Evolutionary conservation across 1,140 invertebrate species (phyloP).

Genomic region (Ericerus pela): DNA sequence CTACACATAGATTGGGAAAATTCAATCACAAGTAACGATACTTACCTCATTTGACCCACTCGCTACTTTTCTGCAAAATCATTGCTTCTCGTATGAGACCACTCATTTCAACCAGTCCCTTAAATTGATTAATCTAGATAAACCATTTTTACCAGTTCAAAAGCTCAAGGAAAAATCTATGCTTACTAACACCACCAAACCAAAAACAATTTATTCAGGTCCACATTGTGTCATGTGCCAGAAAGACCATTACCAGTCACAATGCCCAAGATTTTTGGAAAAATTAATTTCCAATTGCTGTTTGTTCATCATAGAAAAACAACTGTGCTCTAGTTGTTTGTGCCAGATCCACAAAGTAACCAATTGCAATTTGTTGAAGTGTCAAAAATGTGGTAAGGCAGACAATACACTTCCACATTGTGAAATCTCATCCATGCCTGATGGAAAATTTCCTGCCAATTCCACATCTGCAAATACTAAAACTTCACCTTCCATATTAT

Average conservation of each 20-base stretch:
- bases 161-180: not conserved
- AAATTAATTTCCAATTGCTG: not conserved
- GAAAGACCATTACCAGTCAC: not conserved
- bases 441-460: not conserved
- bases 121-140: not conserved
- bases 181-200: not conserved
- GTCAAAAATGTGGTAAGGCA: not conserved
- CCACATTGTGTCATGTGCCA: not conserved
- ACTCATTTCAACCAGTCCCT: not conserved
- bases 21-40: too few species aligned
- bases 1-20: too few species aligned
- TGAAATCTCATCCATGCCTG: not conserved
- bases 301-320: not conserved
- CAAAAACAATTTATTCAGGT: not conserved
- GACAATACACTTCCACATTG: not conserved
- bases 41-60: not conserved
- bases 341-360: not conserved
- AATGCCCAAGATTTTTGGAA: not conserved
- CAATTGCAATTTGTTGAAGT: not conserved
- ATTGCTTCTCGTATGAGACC: not conserved
- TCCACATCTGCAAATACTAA: too few species aligned
- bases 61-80: not conserved
- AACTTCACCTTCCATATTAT: not conserved
- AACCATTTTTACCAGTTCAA: not conserved
- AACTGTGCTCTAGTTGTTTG: not conserved